Evolutionary conservation across 1,140 invertebrate species (phyloP).

Genomic region (Halesus radiatus): DNA sequence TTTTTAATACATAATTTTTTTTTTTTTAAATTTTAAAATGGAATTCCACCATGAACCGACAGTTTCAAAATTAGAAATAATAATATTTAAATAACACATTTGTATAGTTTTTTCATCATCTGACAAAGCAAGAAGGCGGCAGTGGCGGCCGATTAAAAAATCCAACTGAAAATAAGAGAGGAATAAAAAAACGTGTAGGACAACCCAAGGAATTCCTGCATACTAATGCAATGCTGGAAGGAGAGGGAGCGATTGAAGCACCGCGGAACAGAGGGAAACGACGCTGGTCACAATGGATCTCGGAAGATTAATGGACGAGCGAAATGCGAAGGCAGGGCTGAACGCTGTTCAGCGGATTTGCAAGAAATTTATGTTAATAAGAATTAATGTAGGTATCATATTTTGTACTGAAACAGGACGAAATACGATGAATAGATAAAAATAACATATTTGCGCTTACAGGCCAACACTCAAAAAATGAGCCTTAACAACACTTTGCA

Average conservation of each 20-base stretch:
- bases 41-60: too few relatives aligned
- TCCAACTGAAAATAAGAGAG: constrained; percentile 39
- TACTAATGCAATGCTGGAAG: constrained; percentile 43
- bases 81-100: too few relatives aligned
- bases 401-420: too few relatives aligned
- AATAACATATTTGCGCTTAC: too few relatives aligned
- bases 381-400: too few relatives aligned
- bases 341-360: neutral
- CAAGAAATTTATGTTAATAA: neutral
- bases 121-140: neutral
- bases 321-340: constrained; percentile 42
- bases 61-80: too few relatives aligned
- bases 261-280: constrained; percentile 18
- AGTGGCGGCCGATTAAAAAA: constrained; percentile 45
- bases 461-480: too few relatives aligned
- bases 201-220: constrained; percentile 49
- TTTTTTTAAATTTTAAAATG: too few relatives aligned
- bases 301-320: constrained; percentile 52
- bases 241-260: neutral
- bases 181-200: constrained; percentile 45
- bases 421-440: too few relatives aligned
- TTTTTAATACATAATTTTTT: too few relatives aligned
- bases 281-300: constrained; percentile 40
- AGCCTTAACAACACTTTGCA: too few relatives aligned
- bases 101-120: too few relatives aligned